Evolutionary conservation across 2,888 invertebrate genomes (phyloP).

Genomic region (Tenthredo distinguenda): DNA sequence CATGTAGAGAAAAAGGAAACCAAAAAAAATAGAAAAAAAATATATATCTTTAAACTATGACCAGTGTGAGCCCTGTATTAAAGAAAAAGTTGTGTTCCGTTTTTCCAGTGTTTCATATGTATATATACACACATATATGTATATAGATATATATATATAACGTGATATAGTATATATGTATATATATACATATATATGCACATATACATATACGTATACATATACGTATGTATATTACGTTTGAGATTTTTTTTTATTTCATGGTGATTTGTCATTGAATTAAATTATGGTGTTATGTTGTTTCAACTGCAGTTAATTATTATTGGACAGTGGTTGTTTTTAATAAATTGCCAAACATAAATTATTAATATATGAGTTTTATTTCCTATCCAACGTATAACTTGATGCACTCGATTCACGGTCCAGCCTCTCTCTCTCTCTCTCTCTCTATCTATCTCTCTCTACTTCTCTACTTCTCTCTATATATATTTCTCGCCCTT

Average conservation of each 20-base stretch:
- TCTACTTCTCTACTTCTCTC: conserved; percentile 22
- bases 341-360: conserved; percentile 46
- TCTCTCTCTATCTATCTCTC: neutral
- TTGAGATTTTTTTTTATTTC: conserved; percentile 13
- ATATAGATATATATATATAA: neutral
- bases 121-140: neutral
- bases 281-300: conserved; percentile 44
- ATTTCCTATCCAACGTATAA: conserved; percentile 41
- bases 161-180: neutral
- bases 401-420: conserved; percentile 34
- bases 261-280: conserved; percentile 39
- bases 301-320: conserved; percentile 11
- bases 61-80: conserved; percentile 37
- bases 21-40: neutral
- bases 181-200: neutral
- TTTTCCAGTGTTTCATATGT: conserved; percentile 19
- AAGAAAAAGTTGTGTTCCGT: conserved; percentile 32
- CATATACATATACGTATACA: neutral
- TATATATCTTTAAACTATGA: conserved; percentile 9
- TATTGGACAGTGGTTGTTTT: conserved; percentile 33
- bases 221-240: neutral
- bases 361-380: conserved; percentile 41
- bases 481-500: neutral
- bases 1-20: conserved; percentile 31
- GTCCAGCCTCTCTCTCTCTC: conserved; percentile 36